Conservation (phyloP, 2,888 invertebrate genomes). For the Hirtodrosophila alboralis region DNA sequence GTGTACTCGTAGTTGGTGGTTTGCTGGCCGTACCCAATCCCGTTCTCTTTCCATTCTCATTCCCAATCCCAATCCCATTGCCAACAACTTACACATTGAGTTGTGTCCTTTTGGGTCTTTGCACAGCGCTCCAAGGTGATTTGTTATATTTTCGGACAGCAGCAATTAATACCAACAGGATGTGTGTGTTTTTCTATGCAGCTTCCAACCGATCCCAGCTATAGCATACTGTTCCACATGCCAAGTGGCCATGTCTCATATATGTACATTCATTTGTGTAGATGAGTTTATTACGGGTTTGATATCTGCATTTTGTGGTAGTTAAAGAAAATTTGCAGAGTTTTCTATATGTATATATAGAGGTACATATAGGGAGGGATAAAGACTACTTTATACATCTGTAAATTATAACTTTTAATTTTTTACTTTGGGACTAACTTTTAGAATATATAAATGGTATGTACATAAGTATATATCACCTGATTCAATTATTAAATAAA, state of each 20-base stretch:
- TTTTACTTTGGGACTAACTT: too few relatives aligned
- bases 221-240: slow-evolving; percentile 43
- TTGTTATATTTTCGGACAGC: slow-evolving; percentile 82
- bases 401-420: too few relatives aligned
- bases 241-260: slow-evolving; percentile 29
- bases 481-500: too few relatives aligned
- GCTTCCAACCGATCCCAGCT: slow-evolving; percentile 33
- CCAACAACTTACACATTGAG: slow-evolving; percentile 39
- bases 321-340: slow-evolving; percentile 3
- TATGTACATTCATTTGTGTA: neutral
- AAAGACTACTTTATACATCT: too few relatives aligned
- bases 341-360: neutral
- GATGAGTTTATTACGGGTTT: slow-evolving; percentile 23
- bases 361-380: too few relatives aligned
- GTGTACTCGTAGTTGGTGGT: slow-evolving; percentile 49
- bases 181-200: slow-evolving; percentile 61
- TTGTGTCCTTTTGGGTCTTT: slow-evolving; percentile 68
- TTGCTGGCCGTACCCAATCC: slow-evolving; percentile 46
- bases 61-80: slow-evolving; percentile 16
- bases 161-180: slow-evolving; percentile 82
- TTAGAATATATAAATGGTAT: too few relatives aligned
- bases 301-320: slow-evolving; percentile 18
- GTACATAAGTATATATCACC: too few relatives aligned
- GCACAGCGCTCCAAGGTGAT: slow-evolving; percentile 72
- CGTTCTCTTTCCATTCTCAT: slow-evolving; percentile 16